Evolutionary conservation across 2,888 invertebrate species (phyloP).

Genomic region (Napeogenes sylphis): DNA sequence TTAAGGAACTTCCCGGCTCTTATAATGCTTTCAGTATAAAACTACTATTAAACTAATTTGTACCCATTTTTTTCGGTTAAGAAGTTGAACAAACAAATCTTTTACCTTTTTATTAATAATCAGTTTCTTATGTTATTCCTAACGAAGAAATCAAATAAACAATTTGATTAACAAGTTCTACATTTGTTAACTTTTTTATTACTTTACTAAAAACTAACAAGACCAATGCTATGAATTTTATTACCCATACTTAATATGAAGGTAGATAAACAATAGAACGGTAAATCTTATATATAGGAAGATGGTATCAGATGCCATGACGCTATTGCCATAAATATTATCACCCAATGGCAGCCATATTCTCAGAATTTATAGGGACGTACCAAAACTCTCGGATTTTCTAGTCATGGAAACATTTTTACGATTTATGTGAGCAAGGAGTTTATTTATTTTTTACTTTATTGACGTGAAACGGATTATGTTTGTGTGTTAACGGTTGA

Average conservation of each 20-base stretch:
- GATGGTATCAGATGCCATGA: constrained; percentile 24
- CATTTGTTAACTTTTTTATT: not conserved
- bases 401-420: not conserved
- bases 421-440: constrained; percentile 11
- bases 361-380: constrained; percentile 25
- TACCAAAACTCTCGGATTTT: constrained; percentile 11
- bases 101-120: no score
- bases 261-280: constrained; percentile 20
- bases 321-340: constrained; percentile 24
- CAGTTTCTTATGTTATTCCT: no score
- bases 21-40: no score
- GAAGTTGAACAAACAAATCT: no score
- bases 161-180: no score
- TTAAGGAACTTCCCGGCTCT: no score
- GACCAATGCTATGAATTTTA: constrained; percentile 3
- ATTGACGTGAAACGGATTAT: not conserved
- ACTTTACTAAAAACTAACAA: constrained; percentile 1
- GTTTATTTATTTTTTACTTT: not conserved
- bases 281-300: constrained; percentile 21
- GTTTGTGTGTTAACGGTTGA: not conserved
- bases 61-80: no score
- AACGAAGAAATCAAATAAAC: no score
- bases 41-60: no score
- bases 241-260: constrained; percentile 4
- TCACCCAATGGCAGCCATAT: constrained; percentile 27